These are phyloP conservation scores for Typhlichthys subterraneus DNA, from an alignment of 2,797 vertebrate genomes.

Conservation along the genomic window DNA sequence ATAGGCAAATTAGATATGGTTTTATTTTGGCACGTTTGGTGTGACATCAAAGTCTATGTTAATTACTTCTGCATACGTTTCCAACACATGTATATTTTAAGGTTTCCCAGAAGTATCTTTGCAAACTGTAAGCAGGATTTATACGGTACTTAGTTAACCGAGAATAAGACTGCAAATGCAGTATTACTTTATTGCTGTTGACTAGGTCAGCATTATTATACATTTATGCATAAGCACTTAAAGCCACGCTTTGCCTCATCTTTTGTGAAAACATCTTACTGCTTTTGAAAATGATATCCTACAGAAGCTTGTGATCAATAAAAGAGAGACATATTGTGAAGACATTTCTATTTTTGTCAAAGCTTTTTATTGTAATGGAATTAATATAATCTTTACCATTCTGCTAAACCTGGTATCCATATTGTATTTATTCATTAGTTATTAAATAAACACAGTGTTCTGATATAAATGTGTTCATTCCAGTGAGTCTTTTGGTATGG, in stretches of 20 bases:
- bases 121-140: conserved; percentile 70
- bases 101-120: conserved; percentile 68
- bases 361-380: conserved; percentile 52
- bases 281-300: conserved; percentile 65
- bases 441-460: conserved; percentile 69
- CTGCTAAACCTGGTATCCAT: conserved; percentile 62
- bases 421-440: conserved; percentile 72
- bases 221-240: conserved; percentile 59
- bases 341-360: conserved; percentile 40
- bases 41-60: conserved; percentile 60
- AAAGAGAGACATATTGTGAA: conserved; percentile 53
- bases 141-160: conserved; percentile 74
- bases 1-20: conserved; percentile 49
- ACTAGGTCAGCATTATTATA: conserved; percentile 58
- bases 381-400: conserved; percentile 58
- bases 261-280: conserved; percentile 66
- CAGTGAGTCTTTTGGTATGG: conserved; percentile 7
- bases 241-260: conserved; percentile 46
- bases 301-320: conserved; percentile 68
- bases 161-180: conserved; percentile 66
- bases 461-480: conserved; percentile 44
- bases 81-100: conserved; percentile 70
- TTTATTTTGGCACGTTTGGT: conserved; percentile 54
- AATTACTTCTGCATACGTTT: conserved; percentile 75
- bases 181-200: conserved; percentile 67